Evolutionary conservation across 2,797 vertebrate genomes (phyloP).

Genomic region (Fundulus diaphanus): DNA sequence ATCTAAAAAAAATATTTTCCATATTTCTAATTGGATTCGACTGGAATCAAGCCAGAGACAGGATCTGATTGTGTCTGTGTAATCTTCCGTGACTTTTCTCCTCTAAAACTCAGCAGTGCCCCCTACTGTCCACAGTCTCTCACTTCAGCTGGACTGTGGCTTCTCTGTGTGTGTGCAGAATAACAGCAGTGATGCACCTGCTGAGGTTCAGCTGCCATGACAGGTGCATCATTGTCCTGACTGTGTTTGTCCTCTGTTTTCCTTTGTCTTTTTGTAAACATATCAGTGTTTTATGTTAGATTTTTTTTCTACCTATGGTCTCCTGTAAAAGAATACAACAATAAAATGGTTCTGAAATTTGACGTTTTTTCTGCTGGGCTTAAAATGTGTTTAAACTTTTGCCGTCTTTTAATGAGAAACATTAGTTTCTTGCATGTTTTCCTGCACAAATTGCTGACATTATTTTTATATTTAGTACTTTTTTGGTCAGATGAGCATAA

Average conservation of each 20-base stretch:
- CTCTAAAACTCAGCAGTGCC: slow-evolving; percentile 26
- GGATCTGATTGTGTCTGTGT: not conserved
- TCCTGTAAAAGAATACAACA: slow-evolving; percentile 19
- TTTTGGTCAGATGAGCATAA: not conserved
- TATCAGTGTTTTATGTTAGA: slow-evolving; percentile 5
- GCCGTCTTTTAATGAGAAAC: not conserved
- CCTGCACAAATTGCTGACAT: not conserved
- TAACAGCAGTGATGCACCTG: slow-evolving; percentile 7
- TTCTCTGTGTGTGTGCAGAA: not conserved
- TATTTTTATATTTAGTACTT: not conserved
- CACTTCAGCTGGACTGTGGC: not conserved
- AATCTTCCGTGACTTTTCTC: not conserved
- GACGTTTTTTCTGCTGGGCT: not conserved
- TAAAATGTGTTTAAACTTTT: not conserved
- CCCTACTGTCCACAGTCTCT: slow-evolving; percentile 25
- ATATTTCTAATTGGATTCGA: not conserved
- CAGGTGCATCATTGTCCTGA: not conserved
- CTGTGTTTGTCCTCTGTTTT: slow-evolving; percentile 11
- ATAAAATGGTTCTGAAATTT: slow-evolving; percentile 24
- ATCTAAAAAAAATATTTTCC: not conserved
- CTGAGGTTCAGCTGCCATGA: slow-evolving; percentile 1
- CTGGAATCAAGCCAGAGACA: not conserved
- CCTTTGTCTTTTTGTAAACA: slow-evolving; percentile 8
- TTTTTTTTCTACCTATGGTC: slow-evolving; percentile 1
- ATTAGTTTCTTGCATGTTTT: not conserved